A percentile compares a stretch with the other conserved stretches of the same genome.
Conservation (phyloP, 2,888 invertebrate species). For the Philaethria dido region DNA sequence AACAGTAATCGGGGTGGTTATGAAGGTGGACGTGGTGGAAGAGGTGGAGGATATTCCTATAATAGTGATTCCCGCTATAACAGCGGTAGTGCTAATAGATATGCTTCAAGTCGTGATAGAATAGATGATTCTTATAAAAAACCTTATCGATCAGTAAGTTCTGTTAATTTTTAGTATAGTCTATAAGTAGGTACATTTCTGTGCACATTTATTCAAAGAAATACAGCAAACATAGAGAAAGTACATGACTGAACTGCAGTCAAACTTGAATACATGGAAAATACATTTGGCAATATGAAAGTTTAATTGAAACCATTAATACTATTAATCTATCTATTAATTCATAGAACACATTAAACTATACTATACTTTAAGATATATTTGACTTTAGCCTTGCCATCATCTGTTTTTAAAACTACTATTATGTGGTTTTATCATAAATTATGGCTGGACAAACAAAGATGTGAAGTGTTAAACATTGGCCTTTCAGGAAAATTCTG, state of each 20-base stretch:
- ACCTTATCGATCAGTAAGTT: conserved; percentile 75
- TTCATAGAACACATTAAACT: neutral
- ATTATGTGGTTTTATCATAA: neutral
- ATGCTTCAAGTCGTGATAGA: conserved; percentile 67
- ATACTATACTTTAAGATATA: conserved; percentile 1
- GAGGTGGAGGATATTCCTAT: conserved; percentile 72
- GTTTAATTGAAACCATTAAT: neutral
- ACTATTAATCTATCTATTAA: neutral
- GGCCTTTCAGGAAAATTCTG: conserved; percentile 70
- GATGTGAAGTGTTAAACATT: conserved; percentile 36
- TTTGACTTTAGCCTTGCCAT: neutral
- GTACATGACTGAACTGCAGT: conserved; percentile 1
- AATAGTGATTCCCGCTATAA: conserved; percentile 74
- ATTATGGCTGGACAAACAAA: conserved; percentile 16
- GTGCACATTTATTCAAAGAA: neutral
- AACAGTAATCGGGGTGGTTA: conserved; percentile 68
- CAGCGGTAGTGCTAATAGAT: conserved; percentile 66
- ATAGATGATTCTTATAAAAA: conserved; percentile 79
- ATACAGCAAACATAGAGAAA: neutral
- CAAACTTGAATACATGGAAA: conserved; percentile 3
- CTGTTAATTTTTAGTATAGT: neutral
- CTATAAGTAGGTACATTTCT: neutral
- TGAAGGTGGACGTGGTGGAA: conserved; percentile 69
- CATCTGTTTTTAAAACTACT: neutral
- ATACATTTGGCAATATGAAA: neutral